Conservation (phyloP, 2,797 vertebrate genomes). For the Prionace glauca region DNA sequence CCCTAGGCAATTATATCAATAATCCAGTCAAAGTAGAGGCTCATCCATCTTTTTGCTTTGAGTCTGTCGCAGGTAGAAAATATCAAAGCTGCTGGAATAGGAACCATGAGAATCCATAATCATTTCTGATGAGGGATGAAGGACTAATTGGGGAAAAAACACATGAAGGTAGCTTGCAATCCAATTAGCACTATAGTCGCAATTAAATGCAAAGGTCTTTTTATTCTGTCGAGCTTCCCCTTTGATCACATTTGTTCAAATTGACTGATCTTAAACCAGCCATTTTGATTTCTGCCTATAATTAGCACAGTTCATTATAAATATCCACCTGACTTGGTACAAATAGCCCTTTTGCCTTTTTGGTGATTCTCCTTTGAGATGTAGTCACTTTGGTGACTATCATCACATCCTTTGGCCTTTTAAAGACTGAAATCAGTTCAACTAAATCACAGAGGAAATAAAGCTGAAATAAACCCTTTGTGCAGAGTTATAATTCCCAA, state of each 20-base stretch:
- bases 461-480: conserved; percentile 18
- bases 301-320: conserved; percentile 66
- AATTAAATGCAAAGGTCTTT: conserved; percentile 65
- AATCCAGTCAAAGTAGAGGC: conserved; percentile 14
- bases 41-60: background rate
- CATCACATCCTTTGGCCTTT: background rate
- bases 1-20: conserved; percentile 27
- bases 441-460: conserved; percentile 8
- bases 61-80: conserved; percentile 49
- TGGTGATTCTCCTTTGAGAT: conserved; percentile 15
- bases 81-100: conserved; percentile 48
- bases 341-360: conserved; percentile 48
- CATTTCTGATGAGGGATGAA: conserved; percentile 61
- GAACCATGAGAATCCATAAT: conserved; percentile 61
- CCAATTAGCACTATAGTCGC: conserved; percentile 70
- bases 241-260: conserved; percentile 69
- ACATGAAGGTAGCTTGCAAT: conserved; percentile 70
- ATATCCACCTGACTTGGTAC: conserved; percentile 59
- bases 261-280: conserved; percentile 62
- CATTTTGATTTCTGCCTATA: conserved; percentile 64
- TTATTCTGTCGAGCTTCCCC: conserved; percentile 61
- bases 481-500: background rate
- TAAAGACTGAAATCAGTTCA: background rate
- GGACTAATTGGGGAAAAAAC: conserved; percentile 60
- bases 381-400: background rate